A percentile compares a stretch with the other conserved stretches of the same genome.
phyloP scores from a whole-genome alignment of 2,888 invertebrate genomes.

The Lasioglossum pauxillum region DNA sequence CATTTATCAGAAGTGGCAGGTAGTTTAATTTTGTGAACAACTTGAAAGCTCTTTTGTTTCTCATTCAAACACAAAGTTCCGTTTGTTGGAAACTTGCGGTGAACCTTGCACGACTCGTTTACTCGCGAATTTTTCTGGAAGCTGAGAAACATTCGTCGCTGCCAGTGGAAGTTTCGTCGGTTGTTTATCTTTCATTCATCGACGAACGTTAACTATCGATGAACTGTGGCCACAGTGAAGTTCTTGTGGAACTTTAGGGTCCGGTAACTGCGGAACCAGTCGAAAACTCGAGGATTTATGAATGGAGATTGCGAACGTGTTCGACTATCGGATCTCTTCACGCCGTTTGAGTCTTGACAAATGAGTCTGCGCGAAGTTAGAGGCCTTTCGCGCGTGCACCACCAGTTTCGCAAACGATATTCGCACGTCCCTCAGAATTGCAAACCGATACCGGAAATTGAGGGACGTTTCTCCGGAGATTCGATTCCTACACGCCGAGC shows the following conservation, averaged over 20 bases:
- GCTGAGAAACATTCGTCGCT: not conserved
- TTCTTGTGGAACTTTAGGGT: not conserved
- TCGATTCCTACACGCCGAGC: not conserved
- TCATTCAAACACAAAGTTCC: not conserved
- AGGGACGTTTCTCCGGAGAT: not conserved
- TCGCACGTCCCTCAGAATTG: not conserved
- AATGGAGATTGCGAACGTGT: not conserved
- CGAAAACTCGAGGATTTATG: constrained; percentile 11
- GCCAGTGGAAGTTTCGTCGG: not conserved
- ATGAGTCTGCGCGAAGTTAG: not conserved
- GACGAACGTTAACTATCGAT: constrained; percentile 10
- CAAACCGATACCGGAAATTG: not conserved
- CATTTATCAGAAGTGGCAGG: too few relatives aligned
- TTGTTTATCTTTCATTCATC: constrained; percentile 6
- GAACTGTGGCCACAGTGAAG: not conserved
- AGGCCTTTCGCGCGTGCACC: not conserved
- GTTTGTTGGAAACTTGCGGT: not conserved
- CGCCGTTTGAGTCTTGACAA: not conserved
- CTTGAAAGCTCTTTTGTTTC: not conserved
- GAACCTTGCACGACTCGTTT: not conserved
- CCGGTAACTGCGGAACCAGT: not conserved
- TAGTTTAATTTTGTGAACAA: too few relatives aligned
- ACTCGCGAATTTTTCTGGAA: not conserved
- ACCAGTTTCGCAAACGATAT: not conserved
- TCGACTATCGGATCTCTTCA: not conserved